These are phyloP conservation scores for Tokudaia muenninki DNA, from an alignment of 2,797 vertebrate genomes.

Conservation along the genomic window DNA sequence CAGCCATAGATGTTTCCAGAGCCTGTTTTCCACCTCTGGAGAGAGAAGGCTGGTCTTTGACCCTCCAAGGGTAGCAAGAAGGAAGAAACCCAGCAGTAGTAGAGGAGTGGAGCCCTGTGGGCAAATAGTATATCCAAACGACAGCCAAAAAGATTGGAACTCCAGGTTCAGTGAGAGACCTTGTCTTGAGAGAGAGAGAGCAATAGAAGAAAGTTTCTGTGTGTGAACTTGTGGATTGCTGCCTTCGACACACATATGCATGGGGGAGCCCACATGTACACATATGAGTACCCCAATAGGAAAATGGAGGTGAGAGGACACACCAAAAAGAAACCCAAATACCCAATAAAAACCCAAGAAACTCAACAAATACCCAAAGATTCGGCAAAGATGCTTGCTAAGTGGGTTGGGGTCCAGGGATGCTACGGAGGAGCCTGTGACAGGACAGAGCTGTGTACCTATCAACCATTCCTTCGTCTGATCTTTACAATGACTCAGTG, in stretches of 20 bases:
- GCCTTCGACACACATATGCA: neutral
- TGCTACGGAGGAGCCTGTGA: neutral
- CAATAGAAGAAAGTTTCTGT: neutral
- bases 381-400: neutral
- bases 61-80: neutral
- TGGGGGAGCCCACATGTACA: neutral
- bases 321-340: neutral
- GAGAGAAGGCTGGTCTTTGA: neutral
- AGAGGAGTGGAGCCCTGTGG: neutral
- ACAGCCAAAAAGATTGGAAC: neutral
- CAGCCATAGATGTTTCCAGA: neutral
- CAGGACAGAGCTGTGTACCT: neutral
- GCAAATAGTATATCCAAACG: neutral
- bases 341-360: neutral
- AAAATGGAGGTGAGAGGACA: neutral
- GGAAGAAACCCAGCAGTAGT: neutral
- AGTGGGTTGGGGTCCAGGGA: neutral
- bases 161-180: neutral
- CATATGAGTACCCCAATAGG: neutral
- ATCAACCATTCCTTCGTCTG: slow-evolving; percentile 16
- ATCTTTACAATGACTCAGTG: neutral
- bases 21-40: neutral
- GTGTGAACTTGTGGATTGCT: neutral
- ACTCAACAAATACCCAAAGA: neutral
- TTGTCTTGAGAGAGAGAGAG: too few species aligned